Percentiles rank a stretch among this genome's conserved stretches.
These are phyloP conservation scores for Clivina fossor DNA, from an alignment of 2,888 invertebrate species.

Conservation along the genomic window DNA sequence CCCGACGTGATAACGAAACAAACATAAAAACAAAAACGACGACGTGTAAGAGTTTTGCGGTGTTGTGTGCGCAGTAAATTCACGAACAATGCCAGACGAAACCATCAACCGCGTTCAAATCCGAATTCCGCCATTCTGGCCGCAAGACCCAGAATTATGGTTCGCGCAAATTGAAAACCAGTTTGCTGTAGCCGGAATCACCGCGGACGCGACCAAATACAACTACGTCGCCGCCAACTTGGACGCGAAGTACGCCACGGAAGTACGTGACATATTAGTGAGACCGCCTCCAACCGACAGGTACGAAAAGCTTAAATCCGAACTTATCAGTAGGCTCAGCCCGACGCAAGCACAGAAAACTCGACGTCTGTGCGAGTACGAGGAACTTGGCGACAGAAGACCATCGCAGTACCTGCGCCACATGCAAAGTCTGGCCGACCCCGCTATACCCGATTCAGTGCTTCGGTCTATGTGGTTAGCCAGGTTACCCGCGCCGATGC, in stretches of 20 bases:
- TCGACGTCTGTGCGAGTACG: slow-evolving; percentile 33
- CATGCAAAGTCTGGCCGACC: slow-evolving; percentile 37
- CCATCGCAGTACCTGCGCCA: slow-evolving; percentile 43
- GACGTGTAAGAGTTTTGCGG: too few relatives aligned
- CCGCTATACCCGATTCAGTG: slow-evolving; percentile 34
- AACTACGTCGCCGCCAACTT: slow-evolving; percentile 25
- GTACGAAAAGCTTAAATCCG: slow-evolving; percentile 32
- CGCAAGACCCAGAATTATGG: neutral
- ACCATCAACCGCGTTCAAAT: neutral
- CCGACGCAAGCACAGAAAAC: slow-evolving; percentile 32
- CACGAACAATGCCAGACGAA: too few relatives aligned
- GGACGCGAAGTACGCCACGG: slow-evolving; percentile 31
- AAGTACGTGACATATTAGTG: slow-evolving; percentile 39
- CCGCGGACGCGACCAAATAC: slow-evolving; percentile 22
- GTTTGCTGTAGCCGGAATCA: slow-evolving; percentile 12
- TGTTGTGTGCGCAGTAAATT: too few relatives aligned
- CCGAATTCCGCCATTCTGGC: neutral
- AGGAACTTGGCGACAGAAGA: slow-evolving; percentile 35
- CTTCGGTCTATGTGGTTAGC: slow-evolving; percentile 37
- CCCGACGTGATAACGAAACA: too few relatives aligned
- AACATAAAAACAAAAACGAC: too few relatives aligned
- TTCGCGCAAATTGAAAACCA: slow-evolving; percentile 11
- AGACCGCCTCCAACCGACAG: slow-evolving; percentile 5
- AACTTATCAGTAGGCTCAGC: slow-evolving; percentile 34
- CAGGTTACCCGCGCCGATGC: slow-evolving; percentile 31